These are phyloP conservation scores for Pyrrhosoma nymphula DNA, from an alignment of 2,888 invertebrate species.

Conservation along the genomic window DNA sequence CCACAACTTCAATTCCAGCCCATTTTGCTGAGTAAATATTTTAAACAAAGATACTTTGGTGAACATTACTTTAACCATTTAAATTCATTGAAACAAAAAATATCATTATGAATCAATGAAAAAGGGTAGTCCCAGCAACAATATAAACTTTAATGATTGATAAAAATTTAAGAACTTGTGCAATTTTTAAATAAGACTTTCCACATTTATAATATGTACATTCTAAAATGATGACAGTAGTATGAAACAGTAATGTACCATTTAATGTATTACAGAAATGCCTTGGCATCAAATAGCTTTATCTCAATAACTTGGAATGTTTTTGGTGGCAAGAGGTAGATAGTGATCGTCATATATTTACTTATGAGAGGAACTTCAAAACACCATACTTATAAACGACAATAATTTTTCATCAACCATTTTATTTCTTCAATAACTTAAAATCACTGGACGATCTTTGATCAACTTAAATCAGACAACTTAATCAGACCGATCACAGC, in stretches of 20 bases:
- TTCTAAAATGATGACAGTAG: slow-evolving; percentile 26
- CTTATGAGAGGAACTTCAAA: slow-evolving; percentile 43
- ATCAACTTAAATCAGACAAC: slow-evolving; percentile 72
- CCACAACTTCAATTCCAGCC: too few relatives aligned
- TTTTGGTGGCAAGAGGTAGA: slow-evolving; percentile 32
- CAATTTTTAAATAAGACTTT: slow-evolving; percentile 47
- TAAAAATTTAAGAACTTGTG: slow-evolving; percentile 37
- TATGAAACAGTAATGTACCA: slow-evolving; percentile 2
- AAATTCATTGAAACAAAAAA: neutral
- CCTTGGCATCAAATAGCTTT: neutral
- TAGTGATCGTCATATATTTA: slow-evolving; percentile 6
- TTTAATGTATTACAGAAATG: neutral
- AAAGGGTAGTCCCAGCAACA: slow-evolving; percentile 38
- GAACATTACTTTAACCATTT: neutral
- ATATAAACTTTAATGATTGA: slow-evolving; percentile 45
- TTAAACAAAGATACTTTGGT: neutral
- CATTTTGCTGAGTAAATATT: neutral
- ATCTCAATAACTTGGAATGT: slow-evolving; percentile 4
- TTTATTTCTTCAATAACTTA: slow-evolving; percentile 73
- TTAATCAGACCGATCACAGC: slow-evolving; percentile 73
- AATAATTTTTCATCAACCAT: slow-evolving; percentile 72
- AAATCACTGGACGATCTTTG: slow-evolving; percentile 73
- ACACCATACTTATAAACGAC: slow-evolving; percentile 66
- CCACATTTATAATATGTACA: neutral
- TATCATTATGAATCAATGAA: neutral